Conservation (phyloP, 2,113 vertebrate species). For the Nipponia nippon region DNA sequence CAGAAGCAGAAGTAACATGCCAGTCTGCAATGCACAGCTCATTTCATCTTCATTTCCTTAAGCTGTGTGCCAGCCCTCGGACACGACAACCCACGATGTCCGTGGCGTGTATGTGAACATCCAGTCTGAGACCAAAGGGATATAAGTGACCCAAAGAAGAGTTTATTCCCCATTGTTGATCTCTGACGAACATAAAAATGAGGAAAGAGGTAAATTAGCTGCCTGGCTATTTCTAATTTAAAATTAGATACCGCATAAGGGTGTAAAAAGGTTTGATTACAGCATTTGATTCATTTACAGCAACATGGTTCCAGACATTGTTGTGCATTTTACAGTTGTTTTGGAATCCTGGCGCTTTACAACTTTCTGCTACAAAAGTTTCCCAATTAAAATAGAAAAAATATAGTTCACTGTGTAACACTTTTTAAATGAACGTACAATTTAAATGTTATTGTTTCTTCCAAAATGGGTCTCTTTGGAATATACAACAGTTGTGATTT, state of each 20-base stretch:
- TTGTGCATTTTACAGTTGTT: background rate
- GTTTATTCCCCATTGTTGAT: background rate
- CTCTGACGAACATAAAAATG: background rate
- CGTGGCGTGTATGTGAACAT: rapidly evolving
- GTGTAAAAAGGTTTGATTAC: background rate
- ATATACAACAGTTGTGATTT: background rate
- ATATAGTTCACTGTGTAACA: background rate
- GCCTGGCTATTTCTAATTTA: background rate
- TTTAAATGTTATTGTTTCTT: background rate
- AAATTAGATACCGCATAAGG: background rate
- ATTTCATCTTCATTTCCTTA: background rate
- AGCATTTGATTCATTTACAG: background rate
- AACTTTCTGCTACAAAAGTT: background rate
- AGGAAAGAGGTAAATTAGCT: background rate
- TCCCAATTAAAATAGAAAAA: constrained; percentile 42
- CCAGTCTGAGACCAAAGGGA: background rate
- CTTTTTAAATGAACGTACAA: background rate
- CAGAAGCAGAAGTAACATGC: background rate
- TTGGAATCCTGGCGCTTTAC: background rate
- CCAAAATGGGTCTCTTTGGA: background rate
- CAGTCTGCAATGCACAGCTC: background rate
- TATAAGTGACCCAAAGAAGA: background rate
- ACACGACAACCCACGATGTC: rapidly evolving
- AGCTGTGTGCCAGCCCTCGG: background rate
- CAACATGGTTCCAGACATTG: background rate